A percentile compares a stretch with the other conserved stretches of the same genome.
phyloP scores from a whole-genome alignment of 2,797 vertebrate genomes.

The Ciconia nigra region DNA sequence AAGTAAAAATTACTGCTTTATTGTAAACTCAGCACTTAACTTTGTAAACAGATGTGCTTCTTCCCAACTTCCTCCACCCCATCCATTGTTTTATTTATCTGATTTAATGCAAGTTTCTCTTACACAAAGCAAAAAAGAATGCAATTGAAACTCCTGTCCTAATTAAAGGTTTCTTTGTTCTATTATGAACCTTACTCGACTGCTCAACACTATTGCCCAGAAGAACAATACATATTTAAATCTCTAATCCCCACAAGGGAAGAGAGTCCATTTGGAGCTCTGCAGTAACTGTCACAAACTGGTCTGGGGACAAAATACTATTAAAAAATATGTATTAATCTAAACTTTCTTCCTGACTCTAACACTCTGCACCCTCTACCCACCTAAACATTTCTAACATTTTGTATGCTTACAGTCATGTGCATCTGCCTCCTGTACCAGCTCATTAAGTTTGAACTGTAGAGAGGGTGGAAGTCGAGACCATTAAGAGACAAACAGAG shows the following conservation, averaged over 20 bases:
- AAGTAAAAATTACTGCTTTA: conserved; percentile 7
- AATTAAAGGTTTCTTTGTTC: conserved; percentile 48
- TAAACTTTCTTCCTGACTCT: background rate
- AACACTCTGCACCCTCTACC: background rate
- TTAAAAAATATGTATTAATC: background rate
- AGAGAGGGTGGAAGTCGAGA: background rate
- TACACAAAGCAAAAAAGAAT: conserved; percentile 29
- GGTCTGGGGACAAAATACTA: background rate
- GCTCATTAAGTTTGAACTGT: background rate
- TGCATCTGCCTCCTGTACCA: background rate
- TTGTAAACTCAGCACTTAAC: background rate
- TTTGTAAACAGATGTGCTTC: background rate
- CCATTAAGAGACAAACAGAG: background rate
- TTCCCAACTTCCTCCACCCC: background rate
- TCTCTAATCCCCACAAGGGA: conserved; percentile 11
- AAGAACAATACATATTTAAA: conserved; percentile 58
- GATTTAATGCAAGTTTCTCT: conserved; percentile 32
- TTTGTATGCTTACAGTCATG: background rate
- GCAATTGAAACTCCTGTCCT: conserved; percentile 12
- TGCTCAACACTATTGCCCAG: background rate
- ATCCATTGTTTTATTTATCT: conserved; percentile 38
- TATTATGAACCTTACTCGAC: conserved; percentile 44
- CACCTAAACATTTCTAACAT: background rate
- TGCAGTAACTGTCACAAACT: conserved; percentile 9
- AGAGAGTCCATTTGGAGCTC: background rate